Conservation (phyloP, 2,888 invertebrate species). For the Noctua pronuba region DNA sequence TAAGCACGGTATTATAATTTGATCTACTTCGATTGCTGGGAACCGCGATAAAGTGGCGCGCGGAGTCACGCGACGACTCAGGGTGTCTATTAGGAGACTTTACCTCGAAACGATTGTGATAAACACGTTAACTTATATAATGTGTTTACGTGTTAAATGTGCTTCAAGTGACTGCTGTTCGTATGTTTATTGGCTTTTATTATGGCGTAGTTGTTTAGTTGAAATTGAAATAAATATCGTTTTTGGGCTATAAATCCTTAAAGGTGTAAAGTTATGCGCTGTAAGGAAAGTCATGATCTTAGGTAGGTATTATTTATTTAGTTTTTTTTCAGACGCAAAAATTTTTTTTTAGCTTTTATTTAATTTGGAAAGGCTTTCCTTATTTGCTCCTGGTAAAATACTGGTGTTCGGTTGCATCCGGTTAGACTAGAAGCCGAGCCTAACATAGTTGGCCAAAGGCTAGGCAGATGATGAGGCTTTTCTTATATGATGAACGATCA, state of each 20-base stretch:
- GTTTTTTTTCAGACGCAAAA: not conserved
- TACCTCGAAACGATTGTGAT: constrained; percentile 59
- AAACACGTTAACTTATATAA: constrained; percentile 60
- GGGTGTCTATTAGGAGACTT: constrained; percentile 56
- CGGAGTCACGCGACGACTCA: constrained; percentile 72
- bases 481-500: too few relatives aligned
- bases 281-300: not conserved
- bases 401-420: too few relatives aligned
- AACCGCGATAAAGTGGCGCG: constrained; percentile 68
- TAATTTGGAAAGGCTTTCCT: too few relatives aligned
- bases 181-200: constrained; percentile 1
- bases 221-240: not conserved
- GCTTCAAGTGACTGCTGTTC: not conserved
- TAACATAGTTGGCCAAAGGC: too few relatives aligned
- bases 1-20: constrained; percentile 72
- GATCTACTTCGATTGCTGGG: constrained; percentile 73
- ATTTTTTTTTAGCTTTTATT: too few relatives aligned
- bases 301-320: not conserved
- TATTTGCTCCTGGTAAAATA: too few relatives aligned
- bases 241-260: not conserved
- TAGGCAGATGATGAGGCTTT: too few relatives aligned
- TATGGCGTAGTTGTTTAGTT: not conserved
- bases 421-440: too few relatives aligned
- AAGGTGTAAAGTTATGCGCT: not conserved
- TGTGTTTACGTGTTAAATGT: constrained; percentile 36